These are phyloP conservation scores for Harpalus rubripes DNA, from an alignment of 2,888 invertebrate genomes.

Conservation along the genomic window DNA sequence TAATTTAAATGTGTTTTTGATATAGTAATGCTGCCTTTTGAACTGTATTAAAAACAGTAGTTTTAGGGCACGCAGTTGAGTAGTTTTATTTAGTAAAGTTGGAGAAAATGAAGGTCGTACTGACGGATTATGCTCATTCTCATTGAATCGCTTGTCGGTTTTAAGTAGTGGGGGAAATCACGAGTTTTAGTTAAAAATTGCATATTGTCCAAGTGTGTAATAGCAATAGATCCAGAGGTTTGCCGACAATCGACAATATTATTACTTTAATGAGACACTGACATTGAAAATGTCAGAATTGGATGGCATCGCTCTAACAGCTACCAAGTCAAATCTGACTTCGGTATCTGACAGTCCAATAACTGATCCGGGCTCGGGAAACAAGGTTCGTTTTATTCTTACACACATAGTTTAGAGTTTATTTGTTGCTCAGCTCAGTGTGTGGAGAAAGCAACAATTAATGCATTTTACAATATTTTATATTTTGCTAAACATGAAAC, in stretches of 20 bases:
- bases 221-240: conserved; percentile 16
- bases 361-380: conserved; percentile 86
- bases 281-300: conserved; percentile 61
- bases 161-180: conserved; percentile 56
- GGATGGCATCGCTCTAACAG: conserved; percentile 68
- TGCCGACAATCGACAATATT: conserved; percentile 3
- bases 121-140: conserved; percentile 44
- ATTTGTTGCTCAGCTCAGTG: not conserved
- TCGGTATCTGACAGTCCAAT: conserved; percentile 86
- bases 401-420: not conserved
- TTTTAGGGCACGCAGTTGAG: conserved; percentile 45
- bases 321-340: conserved; percentile 77
- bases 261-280: conserved; percentile 50
- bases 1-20: conserved; percentile 48
- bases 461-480: conserved; percentile 21
- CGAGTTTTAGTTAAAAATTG: conserved; percentile 54
- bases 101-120: conserved; percentile 43
- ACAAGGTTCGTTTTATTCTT: conserved; percentile 77
- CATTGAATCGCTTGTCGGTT: conserved; percentile 52
- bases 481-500: conserved; percentile 32
- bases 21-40: conserved; percentile 19
- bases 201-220: conserved; percentile 48
- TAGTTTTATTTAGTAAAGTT: conserved; percentile 27
- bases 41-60: conserved; percentile 14
- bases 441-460: conserved; percentile 8